Evolutionary conservation across 2,888 invertebrate genomes (phyloP).

Genomic region (Pammene aurita): DNA sequence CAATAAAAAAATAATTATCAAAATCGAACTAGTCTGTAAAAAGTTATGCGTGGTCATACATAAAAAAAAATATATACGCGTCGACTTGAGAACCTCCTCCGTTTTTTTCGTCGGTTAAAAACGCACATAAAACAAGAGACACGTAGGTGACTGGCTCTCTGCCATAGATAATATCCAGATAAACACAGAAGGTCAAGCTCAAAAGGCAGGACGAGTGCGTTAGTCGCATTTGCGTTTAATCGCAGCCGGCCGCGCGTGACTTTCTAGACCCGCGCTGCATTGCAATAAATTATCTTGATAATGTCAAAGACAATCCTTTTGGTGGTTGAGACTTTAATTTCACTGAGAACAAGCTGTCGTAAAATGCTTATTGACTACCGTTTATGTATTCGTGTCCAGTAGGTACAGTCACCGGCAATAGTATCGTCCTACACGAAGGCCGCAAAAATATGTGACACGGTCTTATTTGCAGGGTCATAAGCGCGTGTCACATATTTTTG

Average conservation of each 20-base stretch:
- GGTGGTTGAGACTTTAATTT: neutral
- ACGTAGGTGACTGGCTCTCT: neutral
- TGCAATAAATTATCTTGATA: conserved; percentile 18
- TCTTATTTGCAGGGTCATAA: too few relatives aligned
- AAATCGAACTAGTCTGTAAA: too few relatives aligned
- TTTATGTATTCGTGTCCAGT: too few relatives aligned
- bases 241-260: conserved; percentile 4
- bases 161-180: conserved; percentile 4
- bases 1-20: too few relatives aligned
- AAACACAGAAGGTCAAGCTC: conserved; percentile 7
- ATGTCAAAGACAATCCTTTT: conserved; percentile 29
- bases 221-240: conserved; percentile 9
- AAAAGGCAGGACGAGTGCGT: conserved; percentile 4
- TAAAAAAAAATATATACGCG: too few relatives aligned
- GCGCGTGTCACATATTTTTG: too few relatives aligned
- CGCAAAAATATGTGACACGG: too few relatives aligned
- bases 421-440: too few relatives aligned
- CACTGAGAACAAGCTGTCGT: neutral
- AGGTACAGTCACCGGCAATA: too few relatives aligned
- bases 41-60: too few relatives aligned
- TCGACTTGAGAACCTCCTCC: too few relatives aligned
- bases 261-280: conserved; percentile 9
- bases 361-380: neutral
- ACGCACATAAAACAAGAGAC: neutral
- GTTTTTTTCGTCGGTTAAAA: too few relatives aligned